These are phyloP conservation scores for Philotrypesis tridentata DNA, from an alignment of 1,140 invertebrate genomes.

Conservation along the genomic window DNA sequence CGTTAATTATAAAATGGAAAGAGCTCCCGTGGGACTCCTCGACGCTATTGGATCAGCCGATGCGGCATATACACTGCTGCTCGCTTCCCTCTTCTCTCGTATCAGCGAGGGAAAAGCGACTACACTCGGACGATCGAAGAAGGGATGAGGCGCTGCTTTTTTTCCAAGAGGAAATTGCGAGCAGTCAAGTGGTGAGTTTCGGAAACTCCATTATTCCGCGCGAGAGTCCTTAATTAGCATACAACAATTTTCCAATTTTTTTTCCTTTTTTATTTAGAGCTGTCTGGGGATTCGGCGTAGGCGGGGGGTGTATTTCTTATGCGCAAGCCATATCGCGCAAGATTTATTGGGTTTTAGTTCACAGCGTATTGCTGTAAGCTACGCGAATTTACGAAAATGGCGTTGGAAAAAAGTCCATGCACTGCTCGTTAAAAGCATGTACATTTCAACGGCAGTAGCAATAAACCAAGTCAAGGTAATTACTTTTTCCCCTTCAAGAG, in stretches of 20 bases:
- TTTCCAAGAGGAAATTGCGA: constrained; percentile 9
- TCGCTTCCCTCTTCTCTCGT: not conserved
- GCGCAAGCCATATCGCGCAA: too few species aligned
- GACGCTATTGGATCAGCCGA: constrained; percentile 40
- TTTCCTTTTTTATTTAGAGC: not conserved
- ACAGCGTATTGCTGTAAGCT: too few species aligned
- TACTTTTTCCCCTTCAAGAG: not conserved
- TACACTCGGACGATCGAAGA: not conserved
- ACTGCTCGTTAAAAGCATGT: too few species aligned
- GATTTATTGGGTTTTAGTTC: too few species aligned
- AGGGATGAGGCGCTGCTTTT: not conserved
- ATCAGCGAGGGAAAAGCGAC: constrained; percentile 3
- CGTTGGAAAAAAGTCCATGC: too few species aligned
- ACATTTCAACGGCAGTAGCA: not conserved
- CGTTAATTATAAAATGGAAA: constrained; percentile 53
- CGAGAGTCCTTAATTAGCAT: constrained; percentile 14
- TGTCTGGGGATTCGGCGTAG: not conserved
- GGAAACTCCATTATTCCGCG: not conserved
- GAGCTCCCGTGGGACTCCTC: constrained; percentile 43
- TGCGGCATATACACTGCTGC: not conserved
- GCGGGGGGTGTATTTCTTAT: not conserved
- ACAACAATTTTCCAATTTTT: constrained; percentile 15
- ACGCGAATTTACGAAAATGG: too few species aligned
- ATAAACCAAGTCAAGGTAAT: not conserved
- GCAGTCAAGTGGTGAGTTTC: not conserved